Conservation (phyloP, 2,888 invertebrate species). For the Limnephilus rhombicus region DNA sequence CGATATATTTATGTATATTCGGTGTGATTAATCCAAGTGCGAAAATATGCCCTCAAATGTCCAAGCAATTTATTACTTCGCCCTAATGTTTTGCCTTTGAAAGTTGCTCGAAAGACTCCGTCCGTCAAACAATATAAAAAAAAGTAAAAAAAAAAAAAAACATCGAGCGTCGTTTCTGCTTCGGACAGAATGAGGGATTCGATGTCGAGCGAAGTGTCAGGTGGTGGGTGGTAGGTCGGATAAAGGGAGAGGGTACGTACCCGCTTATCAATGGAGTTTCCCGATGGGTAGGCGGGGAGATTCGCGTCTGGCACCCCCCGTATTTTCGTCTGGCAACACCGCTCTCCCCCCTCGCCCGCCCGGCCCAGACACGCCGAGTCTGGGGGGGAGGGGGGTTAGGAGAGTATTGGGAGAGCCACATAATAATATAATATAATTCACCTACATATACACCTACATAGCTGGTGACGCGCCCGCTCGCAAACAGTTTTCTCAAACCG, state of each 20-base stretch:
- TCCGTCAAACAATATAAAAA: slow-evolving; percentile 3
- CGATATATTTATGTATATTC: not conserved
- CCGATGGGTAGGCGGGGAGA: slow-evolving; percentile 52
- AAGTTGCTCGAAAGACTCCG: slow-evolving; percentile 21
- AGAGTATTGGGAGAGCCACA: not conserved
- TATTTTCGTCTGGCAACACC: slow-evolving; percentile 40
- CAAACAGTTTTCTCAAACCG: not conserved
- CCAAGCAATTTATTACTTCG: slow-evolving; percentile 37
- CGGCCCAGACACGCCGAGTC: slow-evolving; percentile 36
- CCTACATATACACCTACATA: slow-evolving; percentile 19
- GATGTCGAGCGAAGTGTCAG: slow-evolving; percentile 33
- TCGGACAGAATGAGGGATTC: slow-evolving; percentile 40
- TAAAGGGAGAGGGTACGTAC: slow-evolving; percentile 33
- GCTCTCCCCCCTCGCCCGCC: slow-evolving; percentile 38
- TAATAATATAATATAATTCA: slow-evolving; percentile 18
- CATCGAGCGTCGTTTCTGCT: slow-evolving; percentile 34
- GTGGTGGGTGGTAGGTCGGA: slow-evolving; percentile 10
- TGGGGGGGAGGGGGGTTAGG: not conserved
- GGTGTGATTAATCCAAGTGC: not conserved
- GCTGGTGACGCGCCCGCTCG: not conserved
- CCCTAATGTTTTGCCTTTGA: slow-evolving; percentile 15
- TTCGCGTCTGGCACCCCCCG: slow-evolving; percentile 54
- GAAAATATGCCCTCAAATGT: slow-evolving; percentile 18
- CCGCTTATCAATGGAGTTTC: slow-evolving; percentile 63
- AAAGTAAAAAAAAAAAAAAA: slow-evolving; percentile 10